Percentiles rank a stretch among this genome's conserved stretches.
Evolutionary conservation across 2,888 invertebrate species (phyloP).

Genomic region (Idaea dimidiata): DNA sequence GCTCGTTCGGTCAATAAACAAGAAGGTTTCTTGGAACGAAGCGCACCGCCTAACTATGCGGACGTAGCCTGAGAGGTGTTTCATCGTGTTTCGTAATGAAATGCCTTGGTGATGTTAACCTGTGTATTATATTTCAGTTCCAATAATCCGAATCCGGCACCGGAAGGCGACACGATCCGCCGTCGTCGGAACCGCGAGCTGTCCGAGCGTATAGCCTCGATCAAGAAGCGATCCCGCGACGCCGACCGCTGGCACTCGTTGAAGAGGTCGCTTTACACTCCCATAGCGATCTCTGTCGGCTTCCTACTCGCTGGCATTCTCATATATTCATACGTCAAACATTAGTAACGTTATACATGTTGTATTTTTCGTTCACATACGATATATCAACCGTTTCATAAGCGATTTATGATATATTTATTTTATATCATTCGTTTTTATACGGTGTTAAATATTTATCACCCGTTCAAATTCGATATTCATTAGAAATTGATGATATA

Average conservation of each 20-base stretch:
- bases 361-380: background rate
- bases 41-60: too few relatives aligned
- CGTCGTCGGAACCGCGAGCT: constrained; percentile 54
- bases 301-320: constrained; percentile 84
- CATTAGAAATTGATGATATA: background rate
- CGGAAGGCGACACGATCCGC: constrained; percentile 41
- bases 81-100: background rate
- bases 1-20: too few relatives aligned
- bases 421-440: background rate
- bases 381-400: constrained; percentile 20
- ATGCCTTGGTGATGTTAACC: background rate
- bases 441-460: background rate
- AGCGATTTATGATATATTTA: constrained; percentile 9
- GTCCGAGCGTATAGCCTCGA: constrained; percentile 62
- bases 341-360: constrained; percentile 40
- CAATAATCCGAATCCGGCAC: constrained; percentile 14
- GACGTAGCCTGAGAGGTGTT: too few relatives aligned
- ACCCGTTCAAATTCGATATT: background rate
- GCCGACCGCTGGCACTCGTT: constrained; percentile 86
- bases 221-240: constrained; percentile 85
- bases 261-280: constrained; percentile 90
- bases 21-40: too few relatives aligned
- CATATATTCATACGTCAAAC: constrained; percentile 81
- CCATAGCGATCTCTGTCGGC: constrained; percentile 86
- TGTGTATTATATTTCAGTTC: background rate